These are phyloP conservation scores for Rana temporaria DNA, from an alignment of 2,113 vertebrate genomes.

Conservation along the genomic window DNA sequence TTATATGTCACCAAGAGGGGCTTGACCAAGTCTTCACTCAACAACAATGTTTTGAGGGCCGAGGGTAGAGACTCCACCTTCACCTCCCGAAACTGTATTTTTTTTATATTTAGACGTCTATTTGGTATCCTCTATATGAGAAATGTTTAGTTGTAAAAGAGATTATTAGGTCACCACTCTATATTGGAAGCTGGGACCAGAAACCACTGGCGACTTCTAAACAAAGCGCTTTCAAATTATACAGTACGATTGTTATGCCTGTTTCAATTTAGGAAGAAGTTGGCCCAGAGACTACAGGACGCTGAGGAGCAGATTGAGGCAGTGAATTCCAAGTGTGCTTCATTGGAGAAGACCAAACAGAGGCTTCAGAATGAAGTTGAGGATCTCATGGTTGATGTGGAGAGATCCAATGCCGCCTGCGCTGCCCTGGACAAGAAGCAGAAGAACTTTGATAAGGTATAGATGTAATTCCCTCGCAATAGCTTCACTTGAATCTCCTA, in stretches of 20 bases:
- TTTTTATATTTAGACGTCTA: too few species aligned
- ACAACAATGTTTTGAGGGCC: too few species aligned
- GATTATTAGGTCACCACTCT: too few species aligned
- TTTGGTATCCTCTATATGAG: background rate
- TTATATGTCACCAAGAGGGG: too few species aligned
- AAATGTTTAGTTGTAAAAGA: too few species aligned
- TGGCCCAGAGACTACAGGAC: constrained; percentile 76
- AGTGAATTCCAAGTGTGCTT: constrained; percentile 78
- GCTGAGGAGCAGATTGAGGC: constrained; percentile 79
- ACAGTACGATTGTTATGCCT: background rate
- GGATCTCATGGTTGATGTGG: constrained; percentile 82
- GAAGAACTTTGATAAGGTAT: constrained; percentile 87
- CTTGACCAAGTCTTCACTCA: too few species aligned
- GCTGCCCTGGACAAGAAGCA: constrained; percentile 82
- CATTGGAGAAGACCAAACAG: constrained; percentile 80
- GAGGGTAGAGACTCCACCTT: too few species aligned
- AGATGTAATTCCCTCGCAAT: background rate
- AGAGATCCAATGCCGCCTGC: constrained; percentile 72
- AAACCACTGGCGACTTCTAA: too few species aligned
- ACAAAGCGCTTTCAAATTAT: too few species aligned
- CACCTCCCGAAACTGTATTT: too few species aligned
- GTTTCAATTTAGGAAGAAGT: constrained; percentile 70
- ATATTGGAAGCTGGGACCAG: too few species aligned
- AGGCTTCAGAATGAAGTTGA: constrained; percentile 78
- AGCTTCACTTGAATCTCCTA: too few species aligned